Evolutionary conservation across 2,113 vertebrate genomes (phyloP), one percentile per base, ranked within the genome.

Genomic region (Anoplopoma fimbria): DNA sequence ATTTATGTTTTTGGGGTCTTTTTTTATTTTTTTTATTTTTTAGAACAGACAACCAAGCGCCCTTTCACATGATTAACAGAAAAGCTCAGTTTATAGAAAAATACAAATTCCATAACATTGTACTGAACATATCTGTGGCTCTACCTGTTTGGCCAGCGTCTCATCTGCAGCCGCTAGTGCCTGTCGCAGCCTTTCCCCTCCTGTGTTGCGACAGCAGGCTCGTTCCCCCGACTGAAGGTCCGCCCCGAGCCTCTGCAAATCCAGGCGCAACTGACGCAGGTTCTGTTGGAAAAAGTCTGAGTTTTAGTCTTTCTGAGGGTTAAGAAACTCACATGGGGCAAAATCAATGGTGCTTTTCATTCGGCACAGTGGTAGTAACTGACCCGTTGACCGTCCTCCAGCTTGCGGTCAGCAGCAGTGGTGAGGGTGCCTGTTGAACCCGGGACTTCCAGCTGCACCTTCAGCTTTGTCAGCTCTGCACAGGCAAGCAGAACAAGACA

Each of bases 311-410:
- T 17, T 17, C 0, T 64, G 40, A 34, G 4, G 7, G 0, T 25
- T 0, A 53, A 75, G 15, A 57, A 5, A 9, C 15, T 63, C 4
- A 0, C 9, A 9, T 15, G 19, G 14, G 73, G 55, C 2, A 3
- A 25, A 42, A 34, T 33, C 9, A 27, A 53, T 4, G 23, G 1
- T 33, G 15, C 6, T 0, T 40, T 25, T 55, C 6, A 63, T 12
- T 4, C 6, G 4, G 3, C 25, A 19, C 1, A 51, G 23, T 14
- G 15, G 40, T 69, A 27, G 40, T 69, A 27, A 87, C 91, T 70
- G 89, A 99, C 98, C 96, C 96, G 96, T 79, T 98, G 97, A 21
- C 97, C 97, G 5, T 98, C 97, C 36, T 97, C 95, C 81, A 99
- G 94, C 79, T 99, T 99, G 75, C 95, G 96, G 79, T 99, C 97